These are phyloP conservation scores for Acrobeloides nanus DNA, from an alignment of 2,888 invertebrate species.

Conservation along the genomic window DNA sequence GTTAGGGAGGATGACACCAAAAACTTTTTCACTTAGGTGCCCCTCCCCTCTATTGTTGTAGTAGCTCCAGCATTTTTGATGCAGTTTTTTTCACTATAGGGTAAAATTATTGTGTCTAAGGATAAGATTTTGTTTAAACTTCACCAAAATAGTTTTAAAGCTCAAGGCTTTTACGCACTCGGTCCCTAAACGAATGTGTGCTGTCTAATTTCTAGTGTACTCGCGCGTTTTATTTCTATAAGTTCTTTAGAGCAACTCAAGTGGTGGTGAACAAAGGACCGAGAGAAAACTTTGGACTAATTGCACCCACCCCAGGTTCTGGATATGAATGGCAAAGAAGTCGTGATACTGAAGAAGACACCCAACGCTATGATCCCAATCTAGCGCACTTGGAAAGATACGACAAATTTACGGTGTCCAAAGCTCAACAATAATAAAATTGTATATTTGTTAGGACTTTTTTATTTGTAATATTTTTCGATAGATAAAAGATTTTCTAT, in stretches of 20 bases:
- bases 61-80: too few relatives aligned
- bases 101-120: too few relatives aligned
- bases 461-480: conserved; percentile 14
- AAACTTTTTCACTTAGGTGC: too few relatives aligned
- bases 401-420: conserved; percentile 13
- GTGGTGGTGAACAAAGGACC: conserved; percentile 36
- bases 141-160: too few relatives aligned
- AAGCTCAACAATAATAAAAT: neutral
- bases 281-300: conserved; percentile 44
- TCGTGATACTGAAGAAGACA: conserved; percentile 22
- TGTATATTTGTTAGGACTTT: conserved; percentile 11
- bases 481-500: conserved; percentile 12
- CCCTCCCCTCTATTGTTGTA: too few relatives aligned
- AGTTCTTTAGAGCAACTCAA: conserved; percentile 1
- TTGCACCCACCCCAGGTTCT: conserved; percentile 48
- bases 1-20: too few relatives aligned
- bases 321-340: conserved; percentile 41
- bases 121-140: too few relatives aligned
- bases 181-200: too few relatives aligned
- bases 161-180: too few relatives aligned
- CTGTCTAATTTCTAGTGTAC: too few relatives aligned
- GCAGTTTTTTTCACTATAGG: too few relatives aligned
- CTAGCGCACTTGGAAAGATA: conserved; percentile 21
- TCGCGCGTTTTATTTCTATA: conserved; percentile 1
- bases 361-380: conserved; percentile 31